phyloP scores from a whole-genome alignment of 2,888 invertebrate genomes.

The Macropis europaea region DNA sequence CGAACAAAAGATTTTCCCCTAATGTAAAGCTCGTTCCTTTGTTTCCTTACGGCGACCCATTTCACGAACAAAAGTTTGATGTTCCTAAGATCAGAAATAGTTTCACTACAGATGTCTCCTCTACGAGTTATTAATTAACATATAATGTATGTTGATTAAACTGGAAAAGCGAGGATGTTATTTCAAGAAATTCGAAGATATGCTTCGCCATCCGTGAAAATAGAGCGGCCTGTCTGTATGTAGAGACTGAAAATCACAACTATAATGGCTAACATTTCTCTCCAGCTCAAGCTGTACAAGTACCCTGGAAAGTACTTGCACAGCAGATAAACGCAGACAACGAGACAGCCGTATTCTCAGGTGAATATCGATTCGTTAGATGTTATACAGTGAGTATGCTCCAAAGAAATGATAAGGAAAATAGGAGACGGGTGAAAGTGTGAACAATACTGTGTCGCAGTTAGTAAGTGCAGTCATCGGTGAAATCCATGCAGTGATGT shows the following conservation, averaged over 20 bases:
- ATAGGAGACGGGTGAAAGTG: slow-evolving; percentile 68
- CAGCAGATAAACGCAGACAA: not conserved
- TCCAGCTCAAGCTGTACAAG: not conserved
- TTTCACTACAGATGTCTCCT: not conserved
- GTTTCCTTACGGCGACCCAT: not conserved
- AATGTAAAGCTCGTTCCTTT: slow-evolving; percentile 3
- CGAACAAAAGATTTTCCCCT: slow-evolving; percentile 9
- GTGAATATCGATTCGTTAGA: slow-evolving; percentile 35
- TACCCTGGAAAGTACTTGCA: slow-evolving; percentile 1
- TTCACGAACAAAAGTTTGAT: slow-evolving; percentile 7
- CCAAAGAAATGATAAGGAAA: slow-evolving; percentile 65
- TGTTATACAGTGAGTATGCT: slow-evolving; percentile 27
- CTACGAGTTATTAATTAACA: slow-evolving; percentile 12
- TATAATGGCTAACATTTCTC: slow-evolving; percentile 17
- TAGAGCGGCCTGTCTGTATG: slow-evolving; percentile 22
- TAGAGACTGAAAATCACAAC: slow-evolving; percentile 26
- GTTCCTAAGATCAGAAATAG: not conserved
- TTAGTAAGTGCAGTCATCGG: not conserved
- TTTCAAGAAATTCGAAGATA: slow-evolving; percentile 36
- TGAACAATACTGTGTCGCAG: slow-evolving; percentile 56
- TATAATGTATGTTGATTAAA: not conserved
- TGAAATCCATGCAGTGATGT: slow-evolving; percentile 8
- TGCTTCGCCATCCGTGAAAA: not conserved
- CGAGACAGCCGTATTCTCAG: slow-evolving; percentile 13
- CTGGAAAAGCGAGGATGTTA: not conserved